Evolutionary conservation across 2,797 vertebrate species (phyloP), one percentile per base, ranked within the genome.

Genomic region (Tiaroga cobitis): DNA sequence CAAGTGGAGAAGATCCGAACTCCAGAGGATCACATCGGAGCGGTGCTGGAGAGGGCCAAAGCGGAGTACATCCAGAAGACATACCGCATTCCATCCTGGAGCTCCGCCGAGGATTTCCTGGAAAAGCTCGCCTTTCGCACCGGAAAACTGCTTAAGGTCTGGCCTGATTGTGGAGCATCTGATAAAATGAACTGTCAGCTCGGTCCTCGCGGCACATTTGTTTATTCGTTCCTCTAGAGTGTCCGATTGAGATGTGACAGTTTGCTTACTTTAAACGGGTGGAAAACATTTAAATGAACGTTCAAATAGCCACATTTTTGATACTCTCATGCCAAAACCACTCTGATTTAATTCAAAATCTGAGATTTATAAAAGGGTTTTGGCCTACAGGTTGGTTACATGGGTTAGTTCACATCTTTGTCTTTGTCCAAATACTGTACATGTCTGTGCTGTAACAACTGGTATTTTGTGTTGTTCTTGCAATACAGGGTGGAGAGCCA

Each of bases 1-100:
- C 98, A 99, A 94, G 98, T 99, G 89, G 98, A 99, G 92, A 99
- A 99, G 95, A 98, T 99, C 89, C 98, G 93, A 91, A 95, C 92
- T 90, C 98, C 98, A 1, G 97, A 99, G 90, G 98, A 99, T 86
- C 98, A 99, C 86, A 97, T 99, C 0, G 90, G 87, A 80, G 96
- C 97, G 0, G 98, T 99, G 34, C 93, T 99, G 89, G 97, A 98
- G 88, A 95, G 97, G 86, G 98, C 98, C 81, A 99, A 99, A 88
- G 93, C 97, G 3, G 98, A 99, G 87, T 99, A 99, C 89, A 95
- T 99, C 90, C 96, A 96, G 90, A 99, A 98, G 91, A 98, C 98
- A 0, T 99, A 99, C 92, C 97, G 96, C 88, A 95, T 99, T 87
- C 97, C 98, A 10, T 92, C 90, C 59, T 99, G 98, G 98, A 93